Evolutionary conservation across 2,797 vertebrate genomes (phyloP).

Genomic region (Sciurus carolinensis): DNA sequence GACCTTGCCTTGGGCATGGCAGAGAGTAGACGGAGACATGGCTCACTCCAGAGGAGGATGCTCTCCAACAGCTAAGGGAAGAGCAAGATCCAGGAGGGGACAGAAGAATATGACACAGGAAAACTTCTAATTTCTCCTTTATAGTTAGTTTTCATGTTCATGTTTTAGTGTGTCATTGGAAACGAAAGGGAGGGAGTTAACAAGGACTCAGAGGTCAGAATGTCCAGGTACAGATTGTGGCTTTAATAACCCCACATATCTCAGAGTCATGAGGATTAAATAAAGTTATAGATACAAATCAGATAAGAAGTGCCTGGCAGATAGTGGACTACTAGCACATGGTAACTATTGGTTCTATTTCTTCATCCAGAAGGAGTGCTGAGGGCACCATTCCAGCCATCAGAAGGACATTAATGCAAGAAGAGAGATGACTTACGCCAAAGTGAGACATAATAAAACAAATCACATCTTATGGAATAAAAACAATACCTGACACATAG

Average conservation of each 20-base stretch:
- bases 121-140: constrained; percentile 1
- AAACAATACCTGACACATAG: background rate
- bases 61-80: background rate
- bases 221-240: background rate
- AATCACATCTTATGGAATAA: background rate
- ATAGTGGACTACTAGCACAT: background rate
- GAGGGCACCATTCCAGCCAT: background rate
- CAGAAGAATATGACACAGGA: background rate
- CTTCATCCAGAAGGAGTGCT: background rate
- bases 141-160: background rate
- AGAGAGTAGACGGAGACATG: background rate
- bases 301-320: background rate
- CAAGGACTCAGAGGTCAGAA: background rate
- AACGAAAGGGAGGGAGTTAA: background rate
- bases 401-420: background rate
- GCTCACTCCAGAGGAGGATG: background rate
- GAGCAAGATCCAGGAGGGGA: background rate
- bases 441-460: background rate
- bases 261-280: background rate
- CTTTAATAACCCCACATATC: background rate
- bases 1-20: background rate
- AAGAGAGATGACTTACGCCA: background rate
- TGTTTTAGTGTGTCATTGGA: constrained; percentile 27
- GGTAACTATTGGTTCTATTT: background rate
- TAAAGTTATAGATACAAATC: background rate